Conservation (phyloP, 2,888 invertebrate genomes). For the Callosobruchus maculatus region DNA sequence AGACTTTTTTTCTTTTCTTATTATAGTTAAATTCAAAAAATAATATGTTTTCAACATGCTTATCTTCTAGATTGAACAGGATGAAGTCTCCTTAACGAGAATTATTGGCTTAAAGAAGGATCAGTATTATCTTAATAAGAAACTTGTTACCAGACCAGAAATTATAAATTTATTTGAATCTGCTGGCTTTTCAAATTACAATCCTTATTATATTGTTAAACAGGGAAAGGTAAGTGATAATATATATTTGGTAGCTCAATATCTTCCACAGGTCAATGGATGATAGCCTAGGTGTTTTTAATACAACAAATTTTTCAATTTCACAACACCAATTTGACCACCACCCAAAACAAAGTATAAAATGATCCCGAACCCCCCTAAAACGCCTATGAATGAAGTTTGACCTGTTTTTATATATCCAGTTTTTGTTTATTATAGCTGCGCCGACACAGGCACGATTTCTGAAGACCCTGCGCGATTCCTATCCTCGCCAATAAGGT, state of each 20-base stretch:
- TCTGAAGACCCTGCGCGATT: no score
- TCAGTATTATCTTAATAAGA: constrained; percentile 98
- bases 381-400: no score
- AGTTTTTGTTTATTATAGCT: no score
- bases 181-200: constrained; percentile 97
- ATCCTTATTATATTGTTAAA: constrained; percentile 99
- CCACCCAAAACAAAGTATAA: no score
- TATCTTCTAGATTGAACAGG: constrained; percentile 90
- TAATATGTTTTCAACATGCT: not conserved
- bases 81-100: constrained; percentile 91
- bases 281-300: no score
- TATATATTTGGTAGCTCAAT: not conserved
- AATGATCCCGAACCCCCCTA: no score
- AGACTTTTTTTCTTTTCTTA: not conserved
- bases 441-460: no score
- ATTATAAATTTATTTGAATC: constrained; percentile 97
- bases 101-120: constrained; percentile 99
- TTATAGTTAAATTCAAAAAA: not conserved
- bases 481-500: no score
- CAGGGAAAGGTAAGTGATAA: constrained; percentile 82
- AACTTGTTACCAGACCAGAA: constrained; percentile 94
- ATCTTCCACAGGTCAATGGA: no score
- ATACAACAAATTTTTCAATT: no score
- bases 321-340: no score
- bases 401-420: no score